Evolutionary conservation across 1,140 invertebrate genomes (phyloP), one percentile per base, ranked within the genome.

Genomic region (Ditylenchus dipsaci): DNA sequence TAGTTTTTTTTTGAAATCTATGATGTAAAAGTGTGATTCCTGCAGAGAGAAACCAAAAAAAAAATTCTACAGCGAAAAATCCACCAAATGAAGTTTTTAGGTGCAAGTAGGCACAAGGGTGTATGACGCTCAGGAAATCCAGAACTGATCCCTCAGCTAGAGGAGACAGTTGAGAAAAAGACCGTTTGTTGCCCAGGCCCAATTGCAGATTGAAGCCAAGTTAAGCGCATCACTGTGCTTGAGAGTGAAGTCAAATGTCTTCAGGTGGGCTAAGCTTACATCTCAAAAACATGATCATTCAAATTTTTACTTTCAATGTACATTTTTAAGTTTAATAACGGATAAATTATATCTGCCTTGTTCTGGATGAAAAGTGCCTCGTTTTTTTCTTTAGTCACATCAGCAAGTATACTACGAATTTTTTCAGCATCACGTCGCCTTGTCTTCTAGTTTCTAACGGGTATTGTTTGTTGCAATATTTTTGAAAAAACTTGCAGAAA

Each of bases 81-180:
- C 13, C 1, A 65, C 56, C 0, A 64, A 64, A 64, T 27, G 9
- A 59, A 13, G 5, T 27, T 64, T 77, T 42, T n/a, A 78, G 75
- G 76, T 77, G 42, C 76, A 78, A 71, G 69, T 82, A 56, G 80
- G 80, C 43, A 68, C 67, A 23, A 68, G 81, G 21, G 80, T 75
- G 11, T 82, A 78, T 59, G 80, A 82, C 61, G 77, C 78, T 23
- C 64, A 74, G 21, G 80, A 82, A 53, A 71, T 82, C 26, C 80
- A 82, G 60, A 83, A 83, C 60, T 83, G 42, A 74, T 82, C 63
- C 80, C 80, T 19, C 80, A 83, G 61, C 33, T 82, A 15, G 80
- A 82, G 49, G 81, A 83, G 30, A 61, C 71, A 7, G 68, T 82
- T 45, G 72, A 80, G 58, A 72, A 76, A 57, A 82, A 83, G 81